Base-by-base conservation (phyloP, 2,888 invertebrate genomes). In the Sthenelais limicola region DNA sequence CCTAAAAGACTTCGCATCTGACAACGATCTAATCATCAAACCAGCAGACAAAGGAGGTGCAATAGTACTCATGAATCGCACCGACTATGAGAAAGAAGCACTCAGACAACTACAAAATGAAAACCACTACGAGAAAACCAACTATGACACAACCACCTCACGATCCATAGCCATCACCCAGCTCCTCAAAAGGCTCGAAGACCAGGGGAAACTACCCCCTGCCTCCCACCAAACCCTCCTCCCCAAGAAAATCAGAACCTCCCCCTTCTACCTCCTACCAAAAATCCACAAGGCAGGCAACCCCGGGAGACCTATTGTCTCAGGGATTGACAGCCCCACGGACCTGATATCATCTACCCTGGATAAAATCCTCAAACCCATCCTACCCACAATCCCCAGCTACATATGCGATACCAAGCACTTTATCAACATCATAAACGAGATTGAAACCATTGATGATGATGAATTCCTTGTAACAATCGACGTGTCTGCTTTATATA, bases 1-100 rank as follows among this genome's bases (percentile, higher is more conserved):
- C 32, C 26, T 56, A 5, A 15, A 43, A 15, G 66, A 66, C 15
- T 43, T 66, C 18, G 12, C 5, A 9, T 24, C 21, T 12, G 43
- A 66, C 24, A 15, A n/a, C n/a, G 15, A 30, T 3, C 35, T 66
- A 12, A 43, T 38, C 4, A 33, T 66, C 30, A 2, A 66, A 66
- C n/a, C 3, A 66, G 66, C 66, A 2, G 66, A 66, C 43, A 66
- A 66, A 43, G 66, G 66, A 3, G 66, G 66, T 7, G 66, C 66
- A 12, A 43, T 66, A 5, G 66, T 66, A 1, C 18, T 66, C n/a
- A 35, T 66, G 38, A 28, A 66, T 12, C 35, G 26, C 7, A 66
- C 24, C 4, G 66, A 66, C 43, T 66, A 66, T 43, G 21, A 38
- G 15, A 38, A 38, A 18, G 28, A 66, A 38, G n/a, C 21, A 3